phyloP scores from a whole-genome alignment of 1,140 invertebrate species.

The Lasioglossum baleicum region DNA sequence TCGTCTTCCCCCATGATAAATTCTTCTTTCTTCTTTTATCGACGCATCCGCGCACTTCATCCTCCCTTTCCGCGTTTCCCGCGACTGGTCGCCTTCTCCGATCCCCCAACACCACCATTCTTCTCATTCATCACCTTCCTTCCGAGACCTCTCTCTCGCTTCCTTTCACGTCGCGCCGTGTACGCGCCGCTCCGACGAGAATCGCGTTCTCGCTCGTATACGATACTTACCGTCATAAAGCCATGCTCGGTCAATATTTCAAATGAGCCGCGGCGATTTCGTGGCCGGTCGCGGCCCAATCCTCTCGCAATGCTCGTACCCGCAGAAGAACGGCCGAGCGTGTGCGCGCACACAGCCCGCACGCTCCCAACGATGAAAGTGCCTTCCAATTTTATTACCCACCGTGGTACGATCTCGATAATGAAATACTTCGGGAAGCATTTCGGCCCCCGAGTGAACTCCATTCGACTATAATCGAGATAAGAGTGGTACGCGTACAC shows the following conservation, averaged over 20 bases:
- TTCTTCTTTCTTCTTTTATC: constrained; percentile 13
- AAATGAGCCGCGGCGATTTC: constrained; percentile 41
- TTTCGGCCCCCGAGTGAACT: constrained; percentile 62
- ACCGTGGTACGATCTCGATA: constrained; percentile 67
- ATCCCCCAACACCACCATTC: background rate
- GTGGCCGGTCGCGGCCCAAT: background rate
- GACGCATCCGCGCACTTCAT: constrained; percentile 4
- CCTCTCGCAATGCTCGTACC: constrained; percentile 5
- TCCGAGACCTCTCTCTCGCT: constrained; percentile 46
- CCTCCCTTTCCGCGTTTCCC: constrained; percentile 28
- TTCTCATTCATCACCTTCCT: constrained; percentile 40
- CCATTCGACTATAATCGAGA: constrained; percentile 68
- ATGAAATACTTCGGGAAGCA: constrained; percentile 68
- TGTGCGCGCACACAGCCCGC: constrained; percentile 3
- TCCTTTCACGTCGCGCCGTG: constrained; percentile 28
- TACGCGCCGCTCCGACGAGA: background rate
- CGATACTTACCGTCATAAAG: constrained; percentile 62
- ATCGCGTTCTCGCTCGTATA: constrained; percentile 1
- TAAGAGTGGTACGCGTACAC: constrained; percentile 50
- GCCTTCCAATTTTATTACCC: constrained; percentile 71
- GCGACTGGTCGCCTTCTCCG: background rate
- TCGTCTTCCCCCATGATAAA: background rate
- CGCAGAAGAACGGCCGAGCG: background rate
- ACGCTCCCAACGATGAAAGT: constrained; percentile 35
- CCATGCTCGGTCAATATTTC: constrained; percentile 60